phyloP scores from a whole-genome alignment of 2,888 invertebrate genomes.

The Brachylomia viminalis region DNA sequence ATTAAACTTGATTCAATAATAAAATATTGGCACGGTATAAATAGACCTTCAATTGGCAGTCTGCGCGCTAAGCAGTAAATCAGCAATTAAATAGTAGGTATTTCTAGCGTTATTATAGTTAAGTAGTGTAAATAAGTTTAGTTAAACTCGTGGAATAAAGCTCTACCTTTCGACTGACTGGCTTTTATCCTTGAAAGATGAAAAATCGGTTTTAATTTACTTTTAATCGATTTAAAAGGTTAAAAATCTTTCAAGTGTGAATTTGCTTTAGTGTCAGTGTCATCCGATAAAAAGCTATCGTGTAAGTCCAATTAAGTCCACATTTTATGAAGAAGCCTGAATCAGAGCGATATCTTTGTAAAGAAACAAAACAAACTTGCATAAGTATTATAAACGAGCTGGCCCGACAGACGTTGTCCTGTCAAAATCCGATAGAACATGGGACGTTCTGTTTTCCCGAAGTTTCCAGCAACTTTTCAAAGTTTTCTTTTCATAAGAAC shows the following conservation, averaged over 20 bases:
- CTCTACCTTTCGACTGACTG: neutral
- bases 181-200: slow-evolving; percentile 8
- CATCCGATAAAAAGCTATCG: slow-evolving; percentile 16
- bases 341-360: neutral
- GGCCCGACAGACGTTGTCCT: neutral
- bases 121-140: slow-evolving; percentile 8
- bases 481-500: neutral
- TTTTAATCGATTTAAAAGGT: slow-evolving; percentile 40
- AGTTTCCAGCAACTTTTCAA: neutral
- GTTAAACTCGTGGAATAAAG: neutral
- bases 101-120: neutral
- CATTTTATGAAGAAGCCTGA: neutral
- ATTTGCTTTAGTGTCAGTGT: slow-evolving; percentile 20
- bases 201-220: slow-evolving; percentile 26
- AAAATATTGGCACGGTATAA: slow-evolving; percentile 12
- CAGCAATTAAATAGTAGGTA: slow-evolving; percentile 6
- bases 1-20: slow-evolving; percentile 10
- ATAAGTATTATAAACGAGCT: neutral
- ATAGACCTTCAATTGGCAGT: neutral
- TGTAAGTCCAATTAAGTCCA: neutral
- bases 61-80: neutral
- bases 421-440: neutral
- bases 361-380: neutral
- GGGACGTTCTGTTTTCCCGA: neutral
- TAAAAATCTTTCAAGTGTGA: slow-evolving; percentile 16